Evolutionary conservation across 2,888 invertebrate species (phyloP).

Genomic region (Stenotaenia linearis): DNA sequence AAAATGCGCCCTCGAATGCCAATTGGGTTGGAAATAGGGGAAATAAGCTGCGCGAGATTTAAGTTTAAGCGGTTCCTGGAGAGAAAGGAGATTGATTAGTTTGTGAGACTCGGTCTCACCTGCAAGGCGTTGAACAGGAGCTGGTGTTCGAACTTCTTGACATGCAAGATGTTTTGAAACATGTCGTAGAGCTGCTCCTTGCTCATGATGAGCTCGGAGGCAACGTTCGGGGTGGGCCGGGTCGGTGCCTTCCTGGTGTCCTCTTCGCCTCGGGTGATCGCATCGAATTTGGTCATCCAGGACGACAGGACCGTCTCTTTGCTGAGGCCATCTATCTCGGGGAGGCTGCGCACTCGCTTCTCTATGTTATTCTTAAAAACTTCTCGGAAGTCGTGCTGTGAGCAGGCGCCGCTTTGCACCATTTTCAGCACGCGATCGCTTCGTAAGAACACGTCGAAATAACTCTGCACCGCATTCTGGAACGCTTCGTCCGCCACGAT

Average conservation of each 20-base stretch:
- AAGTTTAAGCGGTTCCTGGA: no score
- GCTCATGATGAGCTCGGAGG: slow-evolving; percentile 83
- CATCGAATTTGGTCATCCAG: slow-evolving; percentile 99
- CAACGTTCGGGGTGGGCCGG: slow-evolving; percentile 68
- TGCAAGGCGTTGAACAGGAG: slow-evolving; percentile 96
- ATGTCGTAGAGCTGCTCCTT: slow-evolving; percentile 99
- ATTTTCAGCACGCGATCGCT: slow-evolving; percentile 93
- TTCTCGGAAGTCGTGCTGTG: slow-evolving; percentile 97
- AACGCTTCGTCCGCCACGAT: slow-evolving; percentile 97
- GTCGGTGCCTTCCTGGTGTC: slow-evolving; percentile 56
- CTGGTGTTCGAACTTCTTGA: slow-evolving; percentile 99
- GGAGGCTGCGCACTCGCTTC: slow-evolving; percentile 93
- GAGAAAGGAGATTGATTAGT: no score
- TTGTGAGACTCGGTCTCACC: no score
- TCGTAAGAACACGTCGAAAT: slow-evolving; percentile 91
- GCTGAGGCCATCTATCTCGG: slow-evolving; percentile 98
- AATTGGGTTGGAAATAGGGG: no score
- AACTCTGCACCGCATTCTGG: slow-evolving; percentile 95
- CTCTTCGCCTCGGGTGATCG: slow-evolving; percentile 68
- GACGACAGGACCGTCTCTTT: slow-evolving; percentile 98
- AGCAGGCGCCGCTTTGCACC: slow-evolving; percentile 96
- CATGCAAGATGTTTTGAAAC: slow-evolving; percentile 97
- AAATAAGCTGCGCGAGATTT: no score
- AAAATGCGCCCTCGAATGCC: no score
- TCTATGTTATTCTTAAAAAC: slow-evolving; percentile 97